These are phyloP conservation scores for Mus musculus DNA, from an alignment of 2,113 vertebrate species.

Conservation along the genomic window DNA sequence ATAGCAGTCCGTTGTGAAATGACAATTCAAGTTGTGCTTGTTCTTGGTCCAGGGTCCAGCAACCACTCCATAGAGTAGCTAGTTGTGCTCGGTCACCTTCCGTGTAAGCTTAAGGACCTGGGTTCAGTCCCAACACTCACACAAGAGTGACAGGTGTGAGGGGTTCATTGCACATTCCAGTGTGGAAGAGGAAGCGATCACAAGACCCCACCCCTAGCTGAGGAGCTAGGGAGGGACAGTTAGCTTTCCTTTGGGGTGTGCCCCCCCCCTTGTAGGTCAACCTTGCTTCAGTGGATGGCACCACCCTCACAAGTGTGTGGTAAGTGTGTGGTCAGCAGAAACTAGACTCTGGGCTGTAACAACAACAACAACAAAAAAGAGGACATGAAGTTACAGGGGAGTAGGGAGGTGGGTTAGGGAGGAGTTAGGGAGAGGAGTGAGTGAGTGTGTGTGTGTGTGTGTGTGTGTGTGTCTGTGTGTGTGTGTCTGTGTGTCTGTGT, in stretches of 20 bases:
- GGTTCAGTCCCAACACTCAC: background rate
- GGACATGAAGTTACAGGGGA: background rate
- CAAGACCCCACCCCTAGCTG: too few species aligned
- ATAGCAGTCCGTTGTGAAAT: background rate
- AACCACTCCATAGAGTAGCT: accelerated
- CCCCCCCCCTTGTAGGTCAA: background rate
- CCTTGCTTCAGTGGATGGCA: too few species aligned
- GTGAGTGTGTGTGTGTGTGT: background rate
- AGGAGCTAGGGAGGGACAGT: background rate
- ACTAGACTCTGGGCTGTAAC: too few species aligned
- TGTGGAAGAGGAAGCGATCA: background rate
- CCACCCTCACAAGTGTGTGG: background rate
- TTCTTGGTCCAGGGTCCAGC: background rate
- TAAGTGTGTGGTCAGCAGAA: background rate
- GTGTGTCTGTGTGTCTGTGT: background rate
- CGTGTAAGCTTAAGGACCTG: too few species aligned
- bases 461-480: background rate
- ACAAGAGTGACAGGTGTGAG: background rate
- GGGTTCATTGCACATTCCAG: background rate
- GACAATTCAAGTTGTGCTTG: accelerated
- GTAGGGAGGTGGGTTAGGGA: background rate
- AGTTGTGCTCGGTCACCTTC: background rate
- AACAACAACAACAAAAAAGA: too few species aligned
- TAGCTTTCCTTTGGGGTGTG: background rate
- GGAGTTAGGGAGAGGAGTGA: background rate